Evolutionary conservation across 2,888 invertebrate genomes (phyloP), one percentile per base, ranked within the genome.

Genomic region (Atrina japonica): DNA sequence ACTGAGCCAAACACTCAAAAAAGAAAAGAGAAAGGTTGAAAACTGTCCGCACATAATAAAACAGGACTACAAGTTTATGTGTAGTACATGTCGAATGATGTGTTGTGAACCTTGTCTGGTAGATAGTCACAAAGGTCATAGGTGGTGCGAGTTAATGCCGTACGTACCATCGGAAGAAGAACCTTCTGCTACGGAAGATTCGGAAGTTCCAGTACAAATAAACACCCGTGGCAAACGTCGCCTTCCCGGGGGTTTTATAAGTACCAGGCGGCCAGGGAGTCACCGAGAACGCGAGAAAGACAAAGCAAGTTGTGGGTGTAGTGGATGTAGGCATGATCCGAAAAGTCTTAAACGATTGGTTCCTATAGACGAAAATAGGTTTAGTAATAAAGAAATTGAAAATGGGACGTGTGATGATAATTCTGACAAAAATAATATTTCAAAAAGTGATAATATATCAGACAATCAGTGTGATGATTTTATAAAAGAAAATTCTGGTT

Each of bases 131-230:
- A 29, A 61, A 29, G 61, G 61, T 0, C 61, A 61, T 30, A 47
- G 43, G 29, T 61, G 61, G 61, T 61, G 61, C 16, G 61, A 61
- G 35, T 30, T 61, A 11, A 43, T 61, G 61, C 61, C 61, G 9
- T 61, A 61, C 1, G 43, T 29, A 49, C 61, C 61, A 14, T 61
- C 49, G 21, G 61, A 61, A 11, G 30, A 27, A 23, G 61, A 61
- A 21, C 9, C 16, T 2, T 18, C 35, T 29, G 14, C 47, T 18
- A 2, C 25, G 16, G 50, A 61, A 47, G n/a, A n/a, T 16, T 18
- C 47, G 11, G 61, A 61, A 21, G 61, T 47, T 11, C 43, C 21
- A 6, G 35, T 49, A 11, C 61, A 47, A 9, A 49, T 61, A 6
- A 61, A 61, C 29, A 61, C 49, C 16, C 41, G 43, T 23, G 61